Base-by-base conservation (phyloP, 2,113 vertebrate species). In the Mormoops blainvillei region DNA sequence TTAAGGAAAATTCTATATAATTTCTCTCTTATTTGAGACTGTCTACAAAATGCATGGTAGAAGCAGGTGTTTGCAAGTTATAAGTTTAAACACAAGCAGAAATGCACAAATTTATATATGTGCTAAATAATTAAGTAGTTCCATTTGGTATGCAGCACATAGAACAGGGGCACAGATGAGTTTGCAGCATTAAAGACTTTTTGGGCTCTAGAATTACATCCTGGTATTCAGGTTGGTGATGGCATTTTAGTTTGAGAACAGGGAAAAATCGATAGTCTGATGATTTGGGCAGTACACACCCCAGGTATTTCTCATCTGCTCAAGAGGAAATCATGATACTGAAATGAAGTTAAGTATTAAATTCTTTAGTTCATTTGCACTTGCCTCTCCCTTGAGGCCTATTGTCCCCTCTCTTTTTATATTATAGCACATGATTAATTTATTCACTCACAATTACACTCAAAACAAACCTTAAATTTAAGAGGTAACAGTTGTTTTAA, bases 61-160 rank as follows among this genome's bases (percentile, higher is more conserved):
- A n/a, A 95, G 89, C 95, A 97, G 92, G 81, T 91, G 78, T 88
- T 96, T 74, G 36, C 45, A 94, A 94, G 83, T 96, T 48, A 52
- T 11, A 76, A 96, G 67, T 96, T 67, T 48, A 50, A 43, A 58
- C 31, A 93, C 48, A 88, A 26, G 63, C 20, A 61, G 80, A 83
- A 87, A 50, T 19, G 8, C 54, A 83, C 10, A 86, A 20, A 81
- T 86, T 95, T 76, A 74, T 95, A 43, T n/a, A 67, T 28, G 31
- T 84, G 11, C 33, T 94, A 96, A 96, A 96, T 97, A 91, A 86
- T 84, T 96, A 89, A 96, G 41, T 33, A 65, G 33, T 78, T 80
- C 15, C 6, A 61, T 97, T 94, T 96, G 43, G 24, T 58, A 70
- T 74, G 16, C 88, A 95, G 50, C 63, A 80, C 67, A 65, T 10